Conservation (phyloP, 2,797 vertebrate genomes). For the Holocentrus rufus region DNA sequence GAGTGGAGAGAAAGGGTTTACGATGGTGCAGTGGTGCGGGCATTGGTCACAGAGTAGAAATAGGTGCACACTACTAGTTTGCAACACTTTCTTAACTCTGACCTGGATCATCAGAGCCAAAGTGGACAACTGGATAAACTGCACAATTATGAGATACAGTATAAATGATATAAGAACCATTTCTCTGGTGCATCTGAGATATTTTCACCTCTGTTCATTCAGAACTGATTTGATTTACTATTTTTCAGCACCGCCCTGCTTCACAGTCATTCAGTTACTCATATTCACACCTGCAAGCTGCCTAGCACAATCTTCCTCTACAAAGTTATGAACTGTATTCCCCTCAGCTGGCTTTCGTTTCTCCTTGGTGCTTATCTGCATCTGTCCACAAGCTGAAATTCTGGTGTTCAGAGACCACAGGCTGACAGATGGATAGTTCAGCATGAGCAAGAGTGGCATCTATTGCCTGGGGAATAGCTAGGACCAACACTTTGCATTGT, state of each 20-base stretch:
- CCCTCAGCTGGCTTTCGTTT: slow-evolving; percentile 23
- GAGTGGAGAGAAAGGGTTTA: slow-evolving; percentile 73
- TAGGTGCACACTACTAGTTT: slow-evolving; percentile 47
- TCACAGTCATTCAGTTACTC: slow-evolving; percentile 39
- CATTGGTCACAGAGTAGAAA: slow-evolving; percentile 64
- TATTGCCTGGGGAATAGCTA: slow-evolving; percentile 43
- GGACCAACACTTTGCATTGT: slow-evolving; percentile 42
- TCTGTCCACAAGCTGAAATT: slow-evolving; percentile 46
- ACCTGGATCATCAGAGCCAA: slow-evolving; percentile 54
- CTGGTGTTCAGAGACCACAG: slow-evolving; percentile 41
- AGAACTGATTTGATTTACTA: neutral
- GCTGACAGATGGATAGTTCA: slow-evolving; percentile 41
- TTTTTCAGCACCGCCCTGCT: slow-evolving; percentile 5
- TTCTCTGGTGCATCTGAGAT: neutral
- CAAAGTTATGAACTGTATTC: slow-evolving; percentile 37
- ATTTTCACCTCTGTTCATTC: slow-evolving; percentile 1
- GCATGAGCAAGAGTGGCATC: slow-evolving; percentile 43
- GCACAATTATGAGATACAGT: slow-evolving; percentile 17
- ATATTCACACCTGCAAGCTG: slow-evolving; percentile 28
- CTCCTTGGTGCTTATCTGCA: slow-evolving; percentile 50
- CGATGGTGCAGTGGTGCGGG: slow-evolving; percentile 47
- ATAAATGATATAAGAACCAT: slow-evolving; percentile 25
- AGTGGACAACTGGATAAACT: slow-evolving; percentile 37
- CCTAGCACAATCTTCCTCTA: slow-evolving; percentile 24
- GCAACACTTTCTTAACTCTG: slow-evolving; percentile 33